Conservation (phyloP, 2,113 vertebrate species). For the Vireo altiloquus region DNA sequence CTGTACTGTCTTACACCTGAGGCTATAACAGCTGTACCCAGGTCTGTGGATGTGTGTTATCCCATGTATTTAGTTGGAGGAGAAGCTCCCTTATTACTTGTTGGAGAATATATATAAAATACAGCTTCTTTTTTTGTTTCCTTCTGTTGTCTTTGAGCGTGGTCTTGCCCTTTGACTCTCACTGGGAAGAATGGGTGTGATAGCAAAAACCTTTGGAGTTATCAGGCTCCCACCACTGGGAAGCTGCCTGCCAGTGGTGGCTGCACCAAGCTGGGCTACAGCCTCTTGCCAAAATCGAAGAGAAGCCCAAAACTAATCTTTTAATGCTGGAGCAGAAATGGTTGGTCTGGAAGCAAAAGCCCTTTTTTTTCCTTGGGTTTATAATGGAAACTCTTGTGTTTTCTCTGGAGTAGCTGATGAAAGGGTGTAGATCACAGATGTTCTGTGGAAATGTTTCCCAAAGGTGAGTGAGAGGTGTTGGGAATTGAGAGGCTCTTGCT, state of each 20-base stretch:
- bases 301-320: not conserved
- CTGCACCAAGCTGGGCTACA: not conserved
- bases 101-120: constrained; percentile 12
- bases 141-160: not conserved
- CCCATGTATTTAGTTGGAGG: not conserved
- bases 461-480: not conserved
- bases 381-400: not conserved
- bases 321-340: not conserved
- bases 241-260: not conserved
- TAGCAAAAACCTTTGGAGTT: not conserved
- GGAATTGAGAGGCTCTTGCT: not conserved
- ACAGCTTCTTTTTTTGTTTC: not conserved
- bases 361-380: not conserved
- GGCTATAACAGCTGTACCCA: not conserved
- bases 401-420: not conserved
- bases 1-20: not conserved
- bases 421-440: not conserved
- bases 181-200: not conserved
- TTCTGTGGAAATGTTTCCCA: not conserved
- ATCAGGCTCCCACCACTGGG: not conserved
- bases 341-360: not conserved
- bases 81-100: not conserved
- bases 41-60: not conserved
- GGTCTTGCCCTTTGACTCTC: not conserved
- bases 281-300: not conserved